A percentile compares a stretch with the other conserved stretches of the same genome.
Evolutionary conservation across 2,888 invertebrate genomes (phyloP).

Genomic region (Ornithoptera alexandrae): DNA sequence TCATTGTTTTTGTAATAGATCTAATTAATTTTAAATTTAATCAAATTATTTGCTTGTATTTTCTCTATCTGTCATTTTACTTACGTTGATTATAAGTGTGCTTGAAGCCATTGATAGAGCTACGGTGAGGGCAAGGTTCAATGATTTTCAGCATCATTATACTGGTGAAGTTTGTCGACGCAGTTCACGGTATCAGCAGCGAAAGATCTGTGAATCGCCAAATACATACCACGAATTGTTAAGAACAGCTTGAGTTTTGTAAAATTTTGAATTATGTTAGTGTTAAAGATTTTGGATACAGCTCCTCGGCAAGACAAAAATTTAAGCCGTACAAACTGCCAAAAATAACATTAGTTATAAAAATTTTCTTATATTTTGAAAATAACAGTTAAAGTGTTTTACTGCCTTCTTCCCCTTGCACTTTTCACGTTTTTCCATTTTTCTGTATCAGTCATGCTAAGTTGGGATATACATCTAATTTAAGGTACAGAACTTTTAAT

Average conservation of each 20-base stretch:
- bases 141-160: slow-evolving; percentile 1
- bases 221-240: background rate
- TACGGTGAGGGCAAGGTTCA: background rate
- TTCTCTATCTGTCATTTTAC: background rate
- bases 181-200: background rate
- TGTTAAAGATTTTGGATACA: too few relatives aligned
- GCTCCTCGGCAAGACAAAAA: too few relatives aligned
- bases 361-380: background rate
- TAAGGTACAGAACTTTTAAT: background rate
- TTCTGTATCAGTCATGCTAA: background rate
- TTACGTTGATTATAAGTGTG: background rate
- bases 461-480: background rate
- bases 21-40: too few relatives aligned
- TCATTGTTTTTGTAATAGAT: too few relatives aligned
- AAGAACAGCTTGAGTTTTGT: background rate
- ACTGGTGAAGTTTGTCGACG: background rate
- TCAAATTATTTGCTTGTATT: too few relatives aligned
- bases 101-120: background rate
- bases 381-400: background rate
- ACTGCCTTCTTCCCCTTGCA: background rate
- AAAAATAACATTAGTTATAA: too few relatives aligned
- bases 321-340: too few relatives aligned
- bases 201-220: background rate
- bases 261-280: too few relatives aligned
- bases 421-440: slow-evolving; percentile 3